These are phyloP conservation scores for Cryptocephalus moraei DNA, from an alignment of 2,888 invertebrate species.

Conservation along the genomic window DNA sequence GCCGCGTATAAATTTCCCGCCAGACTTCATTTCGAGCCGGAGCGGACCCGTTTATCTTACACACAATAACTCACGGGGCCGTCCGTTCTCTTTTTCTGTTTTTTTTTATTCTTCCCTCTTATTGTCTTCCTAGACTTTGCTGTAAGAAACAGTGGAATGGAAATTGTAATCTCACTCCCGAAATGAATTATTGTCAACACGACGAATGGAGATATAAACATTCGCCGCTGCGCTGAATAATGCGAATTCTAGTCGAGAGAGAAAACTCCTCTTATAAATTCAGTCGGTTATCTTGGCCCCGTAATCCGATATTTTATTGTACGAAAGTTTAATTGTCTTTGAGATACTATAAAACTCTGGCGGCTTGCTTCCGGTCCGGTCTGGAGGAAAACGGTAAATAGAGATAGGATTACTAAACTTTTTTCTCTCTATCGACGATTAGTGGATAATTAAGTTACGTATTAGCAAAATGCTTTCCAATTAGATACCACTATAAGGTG, in stretches of 20 bases:
- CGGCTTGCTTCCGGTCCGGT: too few relatives aligned
- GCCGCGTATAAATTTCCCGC: constrained; percentile 42
- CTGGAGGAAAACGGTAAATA: too few relatives aligned
- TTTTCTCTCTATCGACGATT: too few relatives aligned
- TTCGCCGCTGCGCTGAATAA: constrained; percentile 16
- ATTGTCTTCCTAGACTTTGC: constrained; percentile 38
- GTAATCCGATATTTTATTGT: constrained; percentile 17
- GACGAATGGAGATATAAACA: constrained; percentile 33
- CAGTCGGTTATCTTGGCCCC: constrained; percentile 17
- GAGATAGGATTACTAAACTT: too few relatives aligned
- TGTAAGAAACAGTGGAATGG: constrained; percentile 38
- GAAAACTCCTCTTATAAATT: constrained; percentile 21
- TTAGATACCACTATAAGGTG: too few relatives aligned
- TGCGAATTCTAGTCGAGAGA: constrained; percentile 15
- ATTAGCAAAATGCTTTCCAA: too few relatives aligned
- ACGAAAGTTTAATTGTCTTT: constrained; percentile 22
- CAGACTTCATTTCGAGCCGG: constrained; percentile 62
- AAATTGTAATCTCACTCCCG: constrained; percentile 38
- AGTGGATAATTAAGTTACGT: too few relatives aligned
- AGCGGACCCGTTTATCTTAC: constrained; percentile 62
- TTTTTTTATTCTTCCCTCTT: constrained; percentile 23
- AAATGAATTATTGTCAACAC: constrained; percentile 37
- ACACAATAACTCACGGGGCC: constrained; percentile 51
- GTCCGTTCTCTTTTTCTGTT: constrained; percentile 36
- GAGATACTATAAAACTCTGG: constrained; percentile 15